Evolutionary conservation across 2,888 invertebrate species (phyloP).

Genomic region (Ophioninae sp.): DNA sequence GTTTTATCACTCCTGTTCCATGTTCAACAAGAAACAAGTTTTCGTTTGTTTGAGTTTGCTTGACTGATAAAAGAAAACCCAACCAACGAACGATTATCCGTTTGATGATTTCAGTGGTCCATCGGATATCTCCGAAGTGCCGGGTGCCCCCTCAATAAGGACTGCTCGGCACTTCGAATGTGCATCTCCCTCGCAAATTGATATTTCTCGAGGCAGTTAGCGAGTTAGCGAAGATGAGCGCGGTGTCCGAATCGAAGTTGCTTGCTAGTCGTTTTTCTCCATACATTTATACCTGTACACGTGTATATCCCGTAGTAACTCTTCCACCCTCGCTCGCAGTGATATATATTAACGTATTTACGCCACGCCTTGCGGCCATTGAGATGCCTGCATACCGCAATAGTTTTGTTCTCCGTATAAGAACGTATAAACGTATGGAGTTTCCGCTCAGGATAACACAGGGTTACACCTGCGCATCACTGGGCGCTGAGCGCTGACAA

Average conservation of each 20-base stretch:
- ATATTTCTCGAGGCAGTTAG: slow-evolving; percentile 59
- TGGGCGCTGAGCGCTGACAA: slow-evolving; percentile 80
- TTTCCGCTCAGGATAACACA: slow-evolving; percentile 49
- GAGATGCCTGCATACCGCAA: slow-evolving; percentile 44
- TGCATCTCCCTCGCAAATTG: slow-evolving; percentile 55
- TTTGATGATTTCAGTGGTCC: slow-evolving; percentile 54
- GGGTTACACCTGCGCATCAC: slow-evolving; percentile 75
- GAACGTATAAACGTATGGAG: slow-evolving; percentile 17
- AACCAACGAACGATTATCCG: slow-evolving; percentile 42
- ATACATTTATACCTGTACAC: neutral
- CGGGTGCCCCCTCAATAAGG: neutral
- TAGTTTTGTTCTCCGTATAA: slow-evolving; percentile 35
- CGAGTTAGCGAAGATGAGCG: slow-evolving; percentile 51
- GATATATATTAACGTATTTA: slow-evolving; percentile 75
- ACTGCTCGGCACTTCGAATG: slow-evolving; percentile 11
- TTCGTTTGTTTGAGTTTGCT: too few species aligned
- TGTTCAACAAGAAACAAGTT: too few species aligned
- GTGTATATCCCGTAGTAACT: slow-evolving; percentile 21
- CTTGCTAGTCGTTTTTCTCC: neutral
- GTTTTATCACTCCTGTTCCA: too few species aligned
- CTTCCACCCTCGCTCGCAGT: slow-evolving; percentile 61
- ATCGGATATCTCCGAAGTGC: slow-evolving; percentile 18
- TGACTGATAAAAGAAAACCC: too few species aligned
- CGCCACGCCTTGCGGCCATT: slow-evolving; percentile 69
- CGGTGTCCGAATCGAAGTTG: slow-evolving; percentile 35